Base-by-base conservation (phyloP, 1,140 invertebrate genomes). In the Cephus cinctus region DNA sequence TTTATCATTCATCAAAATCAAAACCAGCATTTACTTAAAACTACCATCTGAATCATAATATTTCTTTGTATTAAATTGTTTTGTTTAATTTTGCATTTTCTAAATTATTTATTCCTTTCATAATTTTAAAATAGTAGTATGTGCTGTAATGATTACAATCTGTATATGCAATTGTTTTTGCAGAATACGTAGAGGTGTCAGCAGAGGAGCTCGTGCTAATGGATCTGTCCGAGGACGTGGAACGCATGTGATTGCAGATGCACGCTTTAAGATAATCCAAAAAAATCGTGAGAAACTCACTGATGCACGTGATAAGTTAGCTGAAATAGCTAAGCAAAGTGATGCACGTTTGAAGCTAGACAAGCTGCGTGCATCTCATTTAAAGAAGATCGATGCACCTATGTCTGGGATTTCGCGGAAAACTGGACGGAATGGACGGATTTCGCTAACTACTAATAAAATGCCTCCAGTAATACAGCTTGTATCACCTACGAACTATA, bases 241-340 rank as follows among this genome's bases (percentile, higher is more conserved):
- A 2, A 31, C 5, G 5, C 52, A 56, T 16, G 16, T 52, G 1
- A 21, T 82, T 40, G 78, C 72, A 4, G 87, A 89, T 76, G 87
- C 86, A 11, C 71, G 87, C 2, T 78, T 83, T 30, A 86, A 83
- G 69, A 85, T 88, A 34, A 82, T 86, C 47, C 79, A 84, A 47
- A 86, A 86, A 54, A 85, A 86, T 58, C 76, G 85, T 36, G 77
- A 78, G 12, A 82, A 81, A 34, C 75, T 88, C 2, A 76, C 73
- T 0, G 86, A 88, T 76, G 86, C 86, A 3, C 70, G 86, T 38
- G 86, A 87, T 40, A 81, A 86, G 48, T 71, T 88, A n/a, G 80
- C 80, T 5, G 78, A 84, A 68, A 81, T 83, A 43, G 83, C 83
- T 2, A 82, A 84, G 56, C 82, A 83, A 52, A 81, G 71, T 15